Evolutionary conservation across 2,113 vertebrate genomes (phyloP).

Genomic region (Microtus pennsylvanicus): DNA sequence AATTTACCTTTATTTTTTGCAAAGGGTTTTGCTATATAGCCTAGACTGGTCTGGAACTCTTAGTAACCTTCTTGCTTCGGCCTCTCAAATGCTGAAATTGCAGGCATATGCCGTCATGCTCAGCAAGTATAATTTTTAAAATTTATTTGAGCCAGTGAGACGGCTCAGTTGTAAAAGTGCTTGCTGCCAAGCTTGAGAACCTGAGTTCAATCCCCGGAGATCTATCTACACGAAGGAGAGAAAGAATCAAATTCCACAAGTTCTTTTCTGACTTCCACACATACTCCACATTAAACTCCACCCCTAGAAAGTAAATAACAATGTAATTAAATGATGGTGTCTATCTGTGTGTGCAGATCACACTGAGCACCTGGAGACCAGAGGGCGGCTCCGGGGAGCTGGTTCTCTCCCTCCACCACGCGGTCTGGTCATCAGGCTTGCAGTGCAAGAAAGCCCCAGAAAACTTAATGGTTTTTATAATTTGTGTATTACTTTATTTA

Average conservation of each 20-base stretch:
- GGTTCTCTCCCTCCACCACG: neutral
- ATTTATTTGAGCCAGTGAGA: neutral
- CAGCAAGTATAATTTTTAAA: neutral
- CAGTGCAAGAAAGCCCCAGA: neutral
- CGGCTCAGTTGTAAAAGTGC: neutral
- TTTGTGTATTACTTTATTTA: neutral
- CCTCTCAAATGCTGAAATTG: neutral
- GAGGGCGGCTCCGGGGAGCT: neutral
- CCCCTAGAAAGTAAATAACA: neutral
- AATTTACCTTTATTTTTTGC: conserved; percentile 14
- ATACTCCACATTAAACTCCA: neutral
- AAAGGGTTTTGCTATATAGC: neutral
- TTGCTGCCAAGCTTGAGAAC: neutral
- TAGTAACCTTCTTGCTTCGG: neutral
- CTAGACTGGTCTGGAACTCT: neutral
- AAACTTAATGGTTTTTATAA: neutral
- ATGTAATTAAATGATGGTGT: neutral
- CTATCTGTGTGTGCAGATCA: neutral
- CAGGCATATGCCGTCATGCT: no score
- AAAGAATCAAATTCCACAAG: neutral
- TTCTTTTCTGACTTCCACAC: neutral
- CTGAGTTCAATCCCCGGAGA: neutral
- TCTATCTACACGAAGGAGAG: no score
- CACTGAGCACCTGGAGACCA: neutral
- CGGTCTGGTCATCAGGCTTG: no score